Conservation (phyloP, 1,140 invertebrate genomes). For the Matsumurasca onukii region DNA sequence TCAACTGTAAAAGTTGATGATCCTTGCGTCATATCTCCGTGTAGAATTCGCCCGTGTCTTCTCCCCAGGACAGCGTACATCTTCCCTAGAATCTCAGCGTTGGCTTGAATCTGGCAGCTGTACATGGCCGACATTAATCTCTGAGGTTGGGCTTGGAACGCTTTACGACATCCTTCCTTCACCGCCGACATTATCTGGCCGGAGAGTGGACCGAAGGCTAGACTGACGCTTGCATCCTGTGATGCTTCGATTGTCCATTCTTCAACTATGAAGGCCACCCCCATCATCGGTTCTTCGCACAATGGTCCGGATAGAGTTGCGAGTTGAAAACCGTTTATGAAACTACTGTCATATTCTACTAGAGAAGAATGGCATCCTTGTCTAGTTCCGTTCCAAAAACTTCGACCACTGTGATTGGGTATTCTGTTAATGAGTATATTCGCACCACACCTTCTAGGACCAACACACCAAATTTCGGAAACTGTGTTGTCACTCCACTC, state of each 20-base stretch:
- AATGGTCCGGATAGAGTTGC: slow-evolving; percentile 85
- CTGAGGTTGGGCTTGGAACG: slow-evolving; percentile 88
- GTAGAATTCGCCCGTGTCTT: slow-evolving; percentile 84
- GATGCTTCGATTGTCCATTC: slow-evolving; percentile 63
- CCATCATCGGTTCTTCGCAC: slow-evolving; percentile 96
- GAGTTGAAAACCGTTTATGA: slow-evolving; percentile 94
- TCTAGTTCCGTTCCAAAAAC: slow-evolving; percentile 31
- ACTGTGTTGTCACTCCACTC: slow-evolving; percentile 59
- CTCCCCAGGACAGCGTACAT: slow-evolving; percentile 76
- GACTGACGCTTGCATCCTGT: slow-evolving; percentile 28
- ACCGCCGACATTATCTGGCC: slow-evolving; percentile 92
- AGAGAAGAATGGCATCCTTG: slow-evolving; percentile 41
- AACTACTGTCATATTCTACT: slow-evolving; percentile 69
- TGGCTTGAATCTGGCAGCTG: slow-evolving; percentile 89
- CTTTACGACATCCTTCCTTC: slow-evolving; percentile 85
- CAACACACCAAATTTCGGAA: slow-evolving; percentile 86
- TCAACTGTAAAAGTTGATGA: slow-evolving; percentile 81
- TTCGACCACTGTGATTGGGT: slow-evolving; percentile 39
- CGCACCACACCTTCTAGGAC: slow-evolving; percentile 83
- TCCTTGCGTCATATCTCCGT: slow-evolving; percentile 84
- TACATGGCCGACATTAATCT: slow-evolving; percentile 97
- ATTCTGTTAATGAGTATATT: slow-evolving; percentile 85
- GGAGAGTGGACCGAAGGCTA: slow-evolving; percentile 52
- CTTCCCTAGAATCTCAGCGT: slow-evolving; percentile 91
- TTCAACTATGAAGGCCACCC: slow-evolving; percentile 87